These are phyloP conservation scores for Drosophila mojavensis DNA, from an alignment of 1,140 invertebrate species.

Conservation along the genomic window DNA sequence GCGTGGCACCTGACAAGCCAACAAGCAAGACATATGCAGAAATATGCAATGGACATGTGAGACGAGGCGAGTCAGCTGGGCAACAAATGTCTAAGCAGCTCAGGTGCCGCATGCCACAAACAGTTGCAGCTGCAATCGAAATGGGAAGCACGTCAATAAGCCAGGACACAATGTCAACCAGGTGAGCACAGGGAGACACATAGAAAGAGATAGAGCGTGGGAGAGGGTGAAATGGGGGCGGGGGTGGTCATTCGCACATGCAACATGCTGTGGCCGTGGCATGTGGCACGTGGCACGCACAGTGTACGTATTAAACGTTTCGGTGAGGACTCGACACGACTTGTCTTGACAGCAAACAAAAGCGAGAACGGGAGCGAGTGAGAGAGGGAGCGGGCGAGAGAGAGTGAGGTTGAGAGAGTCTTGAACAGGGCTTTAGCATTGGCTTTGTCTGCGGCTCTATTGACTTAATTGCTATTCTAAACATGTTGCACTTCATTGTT, in stretches of 20 bases:
- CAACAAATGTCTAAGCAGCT: slow-evolving; percentile 1
- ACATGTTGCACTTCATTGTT: slow-evolving; percentile 72
- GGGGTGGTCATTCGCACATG: background rate
- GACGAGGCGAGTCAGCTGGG: background rate
- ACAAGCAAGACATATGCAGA: background rate
- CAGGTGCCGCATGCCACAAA: slow-evolving; percentile 24
- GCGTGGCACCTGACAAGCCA: background rate
- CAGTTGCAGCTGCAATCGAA: slow-evolving; percentile 25
- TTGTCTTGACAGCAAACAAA: slow-evolving; percentile 10
- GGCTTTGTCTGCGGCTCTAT: slow-evolving; percentile 31
- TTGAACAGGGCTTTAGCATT: slow-evolving; percentile 27
- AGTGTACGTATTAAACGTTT: slow-evolving; percentile 12
- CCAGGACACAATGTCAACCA: slow-evolving; percentile 10
- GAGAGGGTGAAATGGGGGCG: background rate
- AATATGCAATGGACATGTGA: background rate
- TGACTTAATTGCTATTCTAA: slow-evolving; percentile 78
- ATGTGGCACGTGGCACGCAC: slow-evolving; percentile 20
- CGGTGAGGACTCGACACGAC: slow-evolving; percentile 1
- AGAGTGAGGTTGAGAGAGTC: background rate
- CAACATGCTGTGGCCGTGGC: slow-evolving; percentile 20
- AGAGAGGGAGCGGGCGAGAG: background rate
- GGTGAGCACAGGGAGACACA: background rate
- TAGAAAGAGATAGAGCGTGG: background rate
- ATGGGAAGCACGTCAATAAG: slow-evolving; percentile 26
- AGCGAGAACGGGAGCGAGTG: background rate